Base-by-base conservation (phyloP, 2,888 invertebrate species). In the Agrotis exclamationis region DNA sequence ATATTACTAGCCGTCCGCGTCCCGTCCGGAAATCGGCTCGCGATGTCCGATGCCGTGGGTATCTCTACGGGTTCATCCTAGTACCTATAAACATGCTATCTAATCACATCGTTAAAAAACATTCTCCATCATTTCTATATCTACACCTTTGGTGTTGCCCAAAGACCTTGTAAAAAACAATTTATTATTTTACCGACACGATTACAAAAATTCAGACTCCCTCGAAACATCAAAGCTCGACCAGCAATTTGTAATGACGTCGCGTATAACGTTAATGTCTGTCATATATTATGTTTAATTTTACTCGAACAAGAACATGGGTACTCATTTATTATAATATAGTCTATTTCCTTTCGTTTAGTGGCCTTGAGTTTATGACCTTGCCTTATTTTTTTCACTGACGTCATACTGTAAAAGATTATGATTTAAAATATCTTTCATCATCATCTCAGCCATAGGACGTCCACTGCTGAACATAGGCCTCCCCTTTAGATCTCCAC, bases 291-390 rank as follows among this genome's bases (percentile, higher is more conserved):
- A 76, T 59, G 47, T 56, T 63, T 56, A 56, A 62, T 77, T 13
- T 63, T 58, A 58, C 56, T 64, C 45, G 50, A 66, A 58, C 66
- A 39, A 80, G 60, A 63, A 65, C 51, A 48, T 63, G 24, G 28
- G n/a, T 63, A 69, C 28, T 76, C 18, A 81, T 70, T 68, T 82
- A 70, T 76, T 62, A 77, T 54, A 70, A 70, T 62, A 77, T 51
- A 24, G 63, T 67, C 68, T 63, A 78, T 79, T 69, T 78, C 66
- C 47, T 24, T 76, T 24, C 47, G 47, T 60, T 39, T 4, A 14
- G 3, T 14, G 48, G 39, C 69, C 62, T 67, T 70, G 64, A 24
- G 28, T n/a, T 59, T 45, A 54, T 69, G 57, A 68, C 58, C 51
- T 74, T 51, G 51, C 47, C 33, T 39, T 50, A 47, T 39, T 69